These are phyloP conservation scores for Zoanthus sociatus DNA, from an alignment of 92 coral and sea anemone species.

Conservation along the genomic window DNA sequence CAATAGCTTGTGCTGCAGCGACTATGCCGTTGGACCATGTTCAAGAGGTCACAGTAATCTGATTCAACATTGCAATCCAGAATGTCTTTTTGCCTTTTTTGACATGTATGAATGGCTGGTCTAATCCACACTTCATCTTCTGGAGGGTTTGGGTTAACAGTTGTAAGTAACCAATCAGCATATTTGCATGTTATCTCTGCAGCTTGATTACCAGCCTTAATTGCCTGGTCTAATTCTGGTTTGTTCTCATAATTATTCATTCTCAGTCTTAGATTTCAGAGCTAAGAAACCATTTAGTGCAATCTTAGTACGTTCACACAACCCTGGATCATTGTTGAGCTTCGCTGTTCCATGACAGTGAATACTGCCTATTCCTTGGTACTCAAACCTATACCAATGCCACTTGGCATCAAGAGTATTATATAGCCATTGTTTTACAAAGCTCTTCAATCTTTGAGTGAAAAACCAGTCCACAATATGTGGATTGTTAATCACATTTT, in stretches of 20 bases:
- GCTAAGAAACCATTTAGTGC: slow-evolving; percentile 57
- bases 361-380: neutral
- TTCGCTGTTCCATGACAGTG: too few relatives aligned
- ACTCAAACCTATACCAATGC: neutral
- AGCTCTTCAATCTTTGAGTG: too few relatives aligned
- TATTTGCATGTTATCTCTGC: slow-evolving; percentile 46
- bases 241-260: slow-evolving; percentile 21
- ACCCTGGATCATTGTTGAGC: slow-evolving; percentile 43
- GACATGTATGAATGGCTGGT: slow-evolving; percentile 47
- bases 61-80: slow-evolving; percentile 45
- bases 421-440: too few relatives aligned
- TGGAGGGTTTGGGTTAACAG: slow-evolving; percentile 54
- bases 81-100: slow-evolving; percentile 50
- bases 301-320: slow-evolving; percentile 46
- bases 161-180: slow-evolving; percentile 33
- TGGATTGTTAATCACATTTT: neutral
- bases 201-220: slow-evolving; percentile 53
- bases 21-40: slow-evolving; percentile 56
- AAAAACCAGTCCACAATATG: neutral
- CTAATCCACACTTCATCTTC: slow-evolving; percentile 20
- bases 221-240: slow-evolving; percentile 37
- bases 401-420: neutral
- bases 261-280: slow-evolving; percentile 40
- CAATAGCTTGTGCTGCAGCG: slow-evolving; percentile 56
- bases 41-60: slow-evolving; percentile 53